Evolutionary conservation across 2,888 invertebrate genomes (phyloP).

Genomic region (Heliconius ismenius): DNA sequence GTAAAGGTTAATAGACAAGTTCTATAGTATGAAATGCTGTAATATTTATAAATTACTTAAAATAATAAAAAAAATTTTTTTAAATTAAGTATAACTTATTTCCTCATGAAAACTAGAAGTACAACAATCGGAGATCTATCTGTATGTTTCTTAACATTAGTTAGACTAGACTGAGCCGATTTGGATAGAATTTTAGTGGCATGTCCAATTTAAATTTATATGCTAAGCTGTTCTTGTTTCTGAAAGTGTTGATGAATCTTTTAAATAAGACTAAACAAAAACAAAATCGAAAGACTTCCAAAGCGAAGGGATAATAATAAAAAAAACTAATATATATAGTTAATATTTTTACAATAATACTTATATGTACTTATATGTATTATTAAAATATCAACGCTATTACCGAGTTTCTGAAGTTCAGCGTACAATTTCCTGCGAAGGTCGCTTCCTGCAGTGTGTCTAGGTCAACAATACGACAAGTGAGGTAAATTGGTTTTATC

Average conservation of each 20-base stretch:
- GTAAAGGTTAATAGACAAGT: too few relatives aligned
- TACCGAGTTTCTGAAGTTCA: conserved; percentile 29
- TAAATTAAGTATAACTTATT: too few relatives aligned
- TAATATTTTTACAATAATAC: neutral
- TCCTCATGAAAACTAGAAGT: neutral
- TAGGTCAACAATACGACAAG: conserved; percentile 42
- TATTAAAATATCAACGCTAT: conserved; percentile 1
- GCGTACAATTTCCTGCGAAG: conserved; percentile 44
- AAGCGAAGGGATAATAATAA: neutral
- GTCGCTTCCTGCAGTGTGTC: conserved; percentile 45
- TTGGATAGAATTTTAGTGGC: neutral
- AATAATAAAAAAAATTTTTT: too few relatives aligned
- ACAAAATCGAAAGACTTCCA: neutral
- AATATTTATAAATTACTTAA: too few relatives aligned
- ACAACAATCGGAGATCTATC: neutral
- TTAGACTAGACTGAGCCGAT: neutral
- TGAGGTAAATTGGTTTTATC: conserved; percentile 43
- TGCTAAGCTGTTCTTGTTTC: neutral
- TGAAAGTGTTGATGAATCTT: neutral
- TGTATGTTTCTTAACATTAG: too few relatives aligned
- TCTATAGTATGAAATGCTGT: too few relatives aligned
- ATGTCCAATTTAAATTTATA: neutral
- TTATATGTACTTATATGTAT: neutral
- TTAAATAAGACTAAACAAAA: neutral
- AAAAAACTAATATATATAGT: neutral